Evolutionary conservation across 2,888 invertebrate genomes (phyloP), one percentile per base, ranked within the genome.

Genomic region (Mechanitis messenoides): DNA sequence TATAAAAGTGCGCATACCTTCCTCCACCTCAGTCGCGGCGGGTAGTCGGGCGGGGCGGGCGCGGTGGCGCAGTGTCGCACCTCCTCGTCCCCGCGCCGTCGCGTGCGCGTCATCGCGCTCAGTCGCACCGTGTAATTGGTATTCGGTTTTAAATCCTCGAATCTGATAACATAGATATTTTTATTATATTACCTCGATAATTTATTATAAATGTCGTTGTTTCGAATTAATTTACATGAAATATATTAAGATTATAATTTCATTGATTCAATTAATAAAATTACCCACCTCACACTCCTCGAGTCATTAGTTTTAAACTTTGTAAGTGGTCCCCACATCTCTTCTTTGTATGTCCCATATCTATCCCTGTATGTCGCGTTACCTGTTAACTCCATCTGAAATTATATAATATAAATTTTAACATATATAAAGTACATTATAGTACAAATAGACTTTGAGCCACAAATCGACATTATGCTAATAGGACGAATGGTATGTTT

Each of bases 101-200:
- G 93, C 53, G 93, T 93, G 58, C 95, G 91, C 0, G 96, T 96
- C 73, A 95, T 93, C 0, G 94, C 96, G 61, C 94, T 94, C 61
- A 96, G 91, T 0, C 91, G 91, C 38, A 96, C 94, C 12, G 95
- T 95, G 80, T 96, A 96, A 80, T 95, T 94, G 0, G 96, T 97
- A 80, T 97, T 96, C 3, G 96, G 93, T 60, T 94, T 93, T 45
- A 96, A 91, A 55, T 93, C 93, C 71, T 94, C 93, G 74, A 94
- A 94, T 63, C 89, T 87, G 70, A 0, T 38, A 6, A 38, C 1
- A 6, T 2, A 35, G 35, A 5, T 5, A 35, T 35, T 35, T 35
- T 5, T 35, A 35, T 35, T 5, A 6, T 6, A 6, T 38, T 6
- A 38, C 2, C 38, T 38, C 2, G 2, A 38, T 2, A 38, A 2